Evolutionary conservation across 2,888 invertebrate species (phyloP).

Genomic region (Limenitis camilla): DNA sequence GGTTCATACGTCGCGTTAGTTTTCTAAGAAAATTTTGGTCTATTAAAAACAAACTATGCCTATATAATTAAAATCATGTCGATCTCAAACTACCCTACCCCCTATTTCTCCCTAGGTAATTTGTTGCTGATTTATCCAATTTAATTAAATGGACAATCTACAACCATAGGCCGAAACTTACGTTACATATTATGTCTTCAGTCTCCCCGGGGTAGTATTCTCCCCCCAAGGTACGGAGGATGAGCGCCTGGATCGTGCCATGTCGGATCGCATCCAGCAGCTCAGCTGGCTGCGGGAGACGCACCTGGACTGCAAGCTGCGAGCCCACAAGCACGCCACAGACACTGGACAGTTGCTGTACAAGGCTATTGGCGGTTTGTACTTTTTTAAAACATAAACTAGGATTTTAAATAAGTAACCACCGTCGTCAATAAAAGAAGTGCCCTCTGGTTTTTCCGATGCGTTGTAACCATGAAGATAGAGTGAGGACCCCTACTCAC

Average conservation of each 20-base stretch:
- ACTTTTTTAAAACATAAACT: background rate
- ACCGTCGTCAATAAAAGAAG: too few relatives aligned
- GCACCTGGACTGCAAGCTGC: conserved; percentile 93
- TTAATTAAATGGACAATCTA: too few relatives aligned
- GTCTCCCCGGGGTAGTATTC: conserved; percentile 78
- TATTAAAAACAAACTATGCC: too few relatives aligned
- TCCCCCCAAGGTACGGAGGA: conserved; percentile 92
- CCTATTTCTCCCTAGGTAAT: background rate
- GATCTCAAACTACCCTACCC: too few relatives aligned
- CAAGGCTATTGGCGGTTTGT: conserved; percentile 89
- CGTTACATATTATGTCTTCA: conserved; percentile 21
- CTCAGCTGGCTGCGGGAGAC: conserved; percentile 97
- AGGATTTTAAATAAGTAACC: too few relatives aligned
- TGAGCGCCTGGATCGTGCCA: conserved; percentile 93
- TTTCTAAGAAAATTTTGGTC: too few relatives aligned
- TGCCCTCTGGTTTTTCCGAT: too few relatives aligned
- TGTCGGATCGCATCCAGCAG: conserved; percentile 95
- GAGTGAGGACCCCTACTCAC: too few relatives aligned
- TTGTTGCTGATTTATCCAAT: background rate
- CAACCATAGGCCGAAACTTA: too few relatives aligned
- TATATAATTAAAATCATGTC: too few relatives aligned
- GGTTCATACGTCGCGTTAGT: too few relatives aligned
- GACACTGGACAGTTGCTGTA: conserved; percentile 93
- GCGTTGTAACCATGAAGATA: too few relatives aligned
- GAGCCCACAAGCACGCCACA: conserved; percentile 84